Conservation (phyloP, 2,888 invertebrate genomes). For the Tachystola acroxantha region DNA sequence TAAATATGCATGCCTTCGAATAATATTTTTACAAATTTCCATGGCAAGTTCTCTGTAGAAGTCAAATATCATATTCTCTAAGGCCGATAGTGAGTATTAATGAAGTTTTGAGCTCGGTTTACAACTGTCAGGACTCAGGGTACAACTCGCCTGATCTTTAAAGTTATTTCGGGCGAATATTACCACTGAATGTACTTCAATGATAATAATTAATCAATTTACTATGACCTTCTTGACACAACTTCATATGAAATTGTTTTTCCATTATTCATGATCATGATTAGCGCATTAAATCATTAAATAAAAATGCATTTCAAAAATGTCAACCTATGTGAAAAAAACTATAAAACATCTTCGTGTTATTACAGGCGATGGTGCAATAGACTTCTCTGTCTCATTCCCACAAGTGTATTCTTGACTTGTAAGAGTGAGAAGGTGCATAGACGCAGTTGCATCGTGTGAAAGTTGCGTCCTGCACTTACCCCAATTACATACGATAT, state of each 20-base stretch:
- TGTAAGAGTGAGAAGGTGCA: background rate
- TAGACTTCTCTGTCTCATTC: constrained; percentile 8
- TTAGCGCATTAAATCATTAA: background rate
- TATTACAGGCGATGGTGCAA: constrained; percentile 27
- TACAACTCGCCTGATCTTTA: no score
- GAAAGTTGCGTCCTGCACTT: constrained; percentile 59
- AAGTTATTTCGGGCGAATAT: no score
- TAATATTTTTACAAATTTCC: no score
- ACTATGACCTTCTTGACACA: background rate
- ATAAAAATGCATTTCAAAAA: background rate
- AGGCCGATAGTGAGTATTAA: no score
- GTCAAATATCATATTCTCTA: no score
- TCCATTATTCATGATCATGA: background rate
- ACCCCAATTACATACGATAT: constrained; percentile 61
- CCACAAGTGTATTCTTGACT: background rate
- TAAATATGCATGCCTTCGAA: no score
- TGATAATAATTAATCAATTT: no score
- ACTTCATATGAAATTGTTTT: background rate
- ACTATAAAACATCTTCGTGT: constrained; percentile 7
- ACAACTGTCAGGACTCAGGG: no score
- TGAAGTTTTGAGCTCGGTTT: no score
- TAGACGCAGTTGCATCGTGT: constrained; percentile 50
- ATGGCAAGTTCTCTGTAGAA: no score
- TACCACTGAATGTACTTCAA: no score
- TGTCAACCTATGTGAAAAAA: background rate